Conservation (phyloP, 2,888 invertebrate species). For the Chloromyia formosa region DNA sequence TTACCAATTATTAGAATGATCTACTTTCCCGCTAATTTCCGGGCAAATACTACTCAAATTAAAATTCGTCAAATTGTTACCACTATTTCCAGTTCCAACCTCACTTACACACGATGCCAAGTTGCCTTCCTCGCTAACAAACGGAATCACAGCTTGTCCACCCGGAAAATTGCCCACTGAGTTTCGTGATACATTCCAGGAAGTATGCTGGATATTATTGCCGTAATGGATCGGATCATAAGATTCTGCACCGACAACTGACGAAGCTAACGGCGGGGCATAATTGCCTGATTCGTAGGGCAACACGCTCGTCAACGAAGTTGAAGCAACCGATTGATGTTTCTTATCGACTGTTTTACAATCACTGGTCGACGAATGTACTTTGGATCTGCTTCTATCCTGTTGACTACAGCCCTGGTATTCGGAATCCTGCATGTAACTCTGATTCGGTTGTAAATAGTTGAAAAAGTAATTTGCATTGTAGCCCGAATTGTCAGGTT, state of each 20-base stretch:
- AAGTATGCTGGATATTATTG: slow-evolving; percentile 12
- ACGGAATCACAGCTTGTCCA: not conserved
- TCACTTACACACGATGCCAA: not conserved
- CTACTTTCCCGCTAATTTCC: slow-evolving; percentile 75
- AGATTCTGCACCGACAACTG: not conserved
- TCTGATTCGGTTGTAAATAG: slow-evolving; percentile 50
- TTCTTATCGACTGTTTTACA: slow-evolving; percentile 2
- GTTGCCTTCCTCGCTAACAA: not conserved
- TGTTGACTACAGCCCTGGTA: slow-evolving; percentile 1
- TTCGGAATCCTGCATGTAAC: slow-evolving; percentile 49
- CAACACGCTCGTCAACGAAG: not conserved
- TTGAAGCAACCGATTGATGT: not conserved
- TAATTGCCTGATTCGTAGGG: slow-evolving; percentile 14
- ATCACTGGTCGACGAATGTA: not conserved
- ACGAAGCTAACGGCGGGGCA: not conserved
- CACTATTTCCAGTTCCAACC: slow-evolving; percentile 33
- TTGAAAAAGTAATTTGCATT: slow-evolving; percentile 51
- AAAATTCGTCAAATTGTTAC: slow-evolving; percentile 72
- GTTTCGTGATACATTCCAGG: slow-evolving; percentile 14
- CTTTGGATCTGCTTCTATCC: not conserved
- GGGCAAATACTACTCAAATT: slow-evolving; percentile 86
- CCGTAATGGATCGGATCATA: slow-evolving; percentile 7
- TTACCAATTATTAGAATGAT: slow-evolving; percentile 30
- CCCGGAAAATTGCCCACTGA: not conserved
- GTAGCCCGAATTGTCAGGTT: slow-evolving; percentile 15